Evolutionary conservation across 2,113 vertebrate genomes (phyloP), one percentile per base, ranked within the genome.

Genomic region (Amblyopsis rosae): DNA sequence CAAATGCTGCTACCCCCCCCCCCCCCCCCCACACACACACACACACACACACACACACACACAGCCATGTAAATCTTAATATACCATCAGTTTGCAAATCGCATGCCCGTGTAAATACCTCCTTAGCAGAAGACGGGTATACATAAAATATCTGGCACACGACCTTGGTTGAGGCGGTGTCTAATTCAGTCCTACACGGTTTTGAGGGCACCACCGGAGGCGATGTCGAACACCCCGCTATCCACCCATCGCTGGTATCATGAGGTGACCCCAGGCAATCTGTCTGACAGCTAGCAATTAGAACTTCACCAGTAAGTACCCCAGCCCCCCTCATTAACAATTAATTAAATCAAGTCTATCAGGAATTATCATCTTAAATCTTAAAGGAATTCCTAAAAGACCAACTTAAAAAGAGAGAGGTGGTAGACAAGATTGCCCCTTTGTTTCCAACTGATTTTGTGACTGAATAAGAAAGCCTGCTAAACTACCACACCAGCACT

Each of bases 251-350:
- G 6, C 53, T 53, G 81, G 73, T 65, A 62, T 64, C 55, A 46
- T 15, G 72, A 79, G 77, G 87, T 53, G 32, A 76, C 89, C 79
- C 68, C 67, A 16, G 83, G 90, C 85, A 59, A 75, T 79, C 70
- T 41, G 75, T 82, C 80, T 89, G 85, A 88, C 86, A 87, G 87
- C 74, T 77, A 73, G 80, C 86, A 92, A 92, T 92, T 90, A 86
- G 76, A 75, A 84, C 76, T 85, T 89, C 69, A 90, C 79, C 90
- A 90, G 87, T 90, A 92, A 91, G 81, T 91, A 90, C 91, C 87
- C 86, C 62, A 87, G 77, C 89, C 81, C 35, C 26, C 83, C 81
- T 91, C 87, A 91, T 93, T 91, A 93, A 72, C 81, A 85, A 84
- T 89, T 91, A 90, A 92, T 92, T 91, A 83, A 90, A 88, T 89